A percentile compares a stretch with the other conserved stretches of the same genome.
Conservation (phyloP, 1,140 invertebrate genomes). For the Hypsibius dujardini region DNA sequence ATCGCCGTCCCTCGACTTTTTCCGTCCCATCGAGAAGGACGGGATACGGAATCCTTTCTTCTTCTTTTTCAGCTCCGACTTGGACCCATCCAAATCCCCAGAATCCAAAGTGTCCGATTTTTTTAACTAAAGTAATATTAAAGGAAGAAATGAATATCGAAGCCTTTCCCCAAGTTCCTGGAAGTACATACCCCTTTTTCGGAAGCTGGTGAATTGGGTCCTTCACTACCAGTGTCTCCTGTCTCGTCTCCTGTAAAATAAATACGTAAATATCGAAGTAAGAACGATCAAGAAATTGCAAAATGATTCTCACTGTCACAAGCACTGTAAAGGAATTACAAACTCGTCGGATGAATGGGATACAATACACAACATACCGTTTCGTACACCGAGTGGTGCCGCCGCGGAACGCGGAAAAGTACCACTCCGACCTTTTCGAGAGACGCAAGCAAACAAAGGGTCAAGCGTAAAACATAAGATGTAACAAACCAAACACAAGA, state of each 20-base stretch:
- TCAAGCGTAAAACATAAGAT: background rate
- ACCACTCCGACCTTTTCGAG: background rate
- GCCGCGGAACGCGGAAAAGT: background rate
- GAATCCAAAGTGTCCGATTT: constrained; percentile 26
- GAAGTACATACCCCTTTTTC: constrained; percentile 29
- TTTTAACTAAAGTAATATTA: constrained; percentile 25
- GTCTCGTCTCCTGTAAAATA: background rate
- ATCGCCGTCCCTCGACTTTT: constrained; percentile 27
- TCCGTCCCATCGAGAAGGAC: constrained; percentile 32
- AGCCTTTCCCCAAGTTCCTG: too few species aligned
- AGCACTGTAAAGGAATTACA: too few species aligned
- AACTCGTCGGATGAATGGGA: too few species aligned
- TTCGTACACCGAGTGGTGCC: background rate
- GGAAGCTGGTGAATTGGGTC: constrained; percentile 23
- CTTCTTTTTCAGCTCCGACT: constrained; percentile 31
- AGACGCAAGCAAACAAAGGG: background rate
- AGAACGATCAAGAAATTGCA: too few species aligned
- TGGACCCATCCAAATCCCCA: constrained; percentile 24
- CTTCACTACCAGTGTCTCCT: background rate
- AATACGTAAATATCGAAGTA: background rate
- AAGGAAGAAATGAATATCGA: too few species aligned
- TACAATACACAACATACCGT: too few species aligned
- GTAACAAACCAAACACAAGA: background rate
- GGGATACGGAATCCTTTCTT: constrained; percentile 34
- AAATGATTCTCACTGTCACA: too few species aligned